Evolutionary conservation across 2,888 invertebrate species (phyloP).

Genomic region (Anthrax anthrax): DNA sequence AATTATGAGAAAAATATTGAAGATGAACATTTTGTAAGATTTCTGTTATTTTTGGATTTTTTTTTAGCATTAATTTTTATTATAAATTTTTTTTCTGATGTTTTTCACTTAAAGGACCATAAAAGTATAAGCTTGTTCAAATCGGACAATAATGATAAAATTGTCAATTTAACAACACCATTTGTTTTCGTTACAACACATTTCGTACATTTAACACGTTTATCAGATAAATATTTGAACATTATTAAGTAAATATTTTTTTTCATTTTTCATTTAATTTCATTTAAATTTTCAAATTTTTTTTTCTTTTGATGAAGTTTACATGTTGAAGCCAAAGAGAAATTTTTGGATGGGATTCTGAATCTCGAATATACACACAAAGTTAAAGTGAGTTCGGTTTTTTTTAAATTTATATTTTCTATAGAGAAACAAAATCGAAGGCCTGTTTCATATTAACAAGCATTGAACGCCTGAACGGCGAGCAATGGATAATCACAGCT

Average conservation of each 20-base stretch:
- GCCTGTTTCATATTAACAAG: too few species aligned
- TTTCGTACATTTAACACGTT: slow-evolving; percentile 47
- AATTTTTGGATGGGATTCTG: slow-evolving; percentile 11
- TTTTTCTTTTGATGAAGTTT: slow-evolving; percentile 27
- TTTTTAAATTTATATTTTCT: not conserved
- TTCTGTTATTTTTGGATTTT: not conserved
- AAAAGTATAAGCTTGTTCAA: not conserved
- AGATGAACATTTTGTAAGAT: not conserved
- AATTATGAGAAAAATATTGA: not conserved
- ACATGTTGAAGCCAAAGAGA: slow-evolving; percentile 35
- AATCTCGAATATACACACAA: slow-evolving; percentile 12
- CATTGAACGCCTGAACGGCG: too few species aligned
- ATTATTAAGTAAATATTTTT: slow-evolving; percentile 50
- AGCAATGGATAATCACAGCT: too few species aligned
- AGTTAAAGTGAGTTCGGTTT: slow-evolving; percentile 7
- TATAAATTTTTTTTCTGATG: not conserved
- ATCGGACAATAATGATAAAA: not conserved
- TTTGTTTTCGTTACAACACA: slow-evolving; percentile 61
- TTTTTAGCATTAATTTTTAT: not conserved
- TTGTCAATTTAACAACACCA: slow-evolving; percentile 22
- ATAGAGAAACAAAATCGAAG: too few species aligned
- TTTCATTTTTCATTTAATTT: too few species aligned
- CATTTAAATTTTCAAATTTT: too few species aligned
- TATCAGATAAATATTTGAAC: slow-evolving; percentile 50
- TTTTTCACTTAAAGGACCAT: not conserved